Conservation (phyloP, 2,797 vertebrate species). For the Myotis daubentonii region DNA sequence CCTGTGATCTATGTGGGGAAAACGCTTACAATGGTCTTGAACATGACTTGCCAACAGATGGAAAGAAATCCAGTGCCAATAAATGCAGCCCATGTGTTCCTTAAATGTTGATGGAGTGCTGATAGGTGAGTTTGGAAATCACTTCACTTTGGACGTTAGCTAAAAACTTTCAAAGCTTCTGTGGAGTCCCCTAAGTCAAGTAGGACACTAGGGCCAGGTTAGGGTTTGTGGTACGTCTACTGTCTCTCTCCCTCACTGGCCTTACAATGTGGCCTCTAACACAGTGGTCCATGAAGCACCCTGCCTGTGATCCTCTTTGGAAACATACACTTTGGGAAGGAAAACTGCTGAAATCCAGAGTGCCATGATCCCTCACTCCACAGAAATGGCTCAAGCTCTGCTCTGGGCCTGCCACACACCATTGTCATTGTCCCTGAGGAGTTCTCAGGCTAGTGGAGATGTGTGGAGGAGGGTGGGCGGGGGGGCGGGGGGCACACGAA, state of each 20-base stretch:
- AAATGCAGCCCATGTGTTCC: neutral
- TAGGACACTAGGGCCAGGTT: neutral
- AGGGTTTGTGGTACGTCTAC: neutral
- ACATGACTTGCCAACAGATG: neutral
- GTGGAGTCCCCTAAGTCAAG: neutral
- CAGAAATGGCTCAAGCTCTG: neutral
- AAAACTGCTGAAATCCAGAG: neutral
- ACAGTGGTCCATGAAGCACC: neutral
- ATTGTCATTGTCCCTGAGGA: neutral
- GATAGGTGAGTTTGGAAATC: neutral
- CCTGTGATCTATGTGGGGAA: neutral
- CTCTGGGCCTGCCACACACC: neutral
- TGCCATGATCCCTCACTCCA: neutral
- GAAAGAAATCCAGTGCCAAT: neutral
- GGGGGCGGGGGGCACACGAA: accelerated
- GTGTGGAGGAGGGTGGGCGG: accelerated
- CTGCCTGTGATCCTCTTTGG: neutral
- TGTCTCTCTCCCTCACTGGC: neutral
- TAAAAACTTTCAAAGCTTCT: neutral
- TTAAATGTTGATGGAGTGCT: neutral
- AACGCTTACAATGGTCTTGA: neutral
- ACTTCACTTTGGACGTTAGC: neutral
- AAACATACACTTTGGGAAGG: neutral
- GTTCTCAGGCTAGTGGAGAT: neutral
- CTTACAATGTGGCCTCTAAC: neutral